Conservation (phyloP, 2,113 vertebrate genomes). For the Dromas ardeola region DNA sequence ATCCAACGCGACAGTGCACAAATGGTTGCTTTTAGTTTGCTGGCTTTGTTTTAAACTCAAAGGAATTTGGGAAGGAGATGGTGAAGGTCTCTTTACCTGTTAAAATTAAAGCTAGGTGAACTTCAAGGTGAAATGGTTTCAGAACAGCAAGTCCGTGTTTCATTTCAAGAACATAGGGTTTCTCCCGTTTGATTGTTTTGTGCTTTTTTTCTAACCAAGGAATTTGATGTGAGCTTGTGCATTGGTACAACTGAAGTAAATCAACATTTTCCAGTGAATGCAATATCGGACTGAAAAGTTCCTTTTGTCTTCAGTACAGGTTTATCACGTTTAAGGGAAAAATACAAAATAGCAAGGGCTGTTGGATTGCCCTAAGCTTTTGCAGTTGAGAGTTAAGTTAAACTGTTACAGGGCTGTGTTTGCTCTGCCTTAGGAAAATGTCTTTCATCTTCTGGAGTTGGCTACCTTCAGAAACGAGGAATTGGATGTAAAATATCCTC, state of each 20-base stretch:
- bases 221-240: background rate
- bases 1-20: fast-evolving
- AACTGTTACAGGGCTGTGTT: background rate
- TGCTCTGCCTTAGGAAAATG: background rate
- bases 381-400: background rate
- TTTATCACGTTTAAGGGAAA: background rate
- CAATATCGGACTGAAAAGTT: background rate
- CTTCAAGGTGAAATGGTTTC: background rate
- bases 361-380: background rate
- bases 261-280: background rate
- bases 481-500: background rate
- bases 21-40: background rate
- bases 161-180: background rate
- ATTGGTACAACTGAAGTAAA: background rate
- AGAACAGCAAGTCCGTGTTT: background rate
- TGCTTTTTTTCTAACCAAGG: background rate
- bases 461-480: background rate
- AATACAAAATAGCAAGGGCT: background rate
- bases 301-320: background rate
- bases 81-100: background rate
- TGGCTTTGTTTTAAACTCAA: background rate
- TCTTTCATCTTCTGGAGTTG: background rate
- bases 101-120: background rate
- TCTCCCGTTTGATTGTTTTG: background rate
- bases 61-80: background rate